phyloP scores from a whole-genome alignment of 2,888 invertebrate species.

The Parasteatoda lunata region DNA sequence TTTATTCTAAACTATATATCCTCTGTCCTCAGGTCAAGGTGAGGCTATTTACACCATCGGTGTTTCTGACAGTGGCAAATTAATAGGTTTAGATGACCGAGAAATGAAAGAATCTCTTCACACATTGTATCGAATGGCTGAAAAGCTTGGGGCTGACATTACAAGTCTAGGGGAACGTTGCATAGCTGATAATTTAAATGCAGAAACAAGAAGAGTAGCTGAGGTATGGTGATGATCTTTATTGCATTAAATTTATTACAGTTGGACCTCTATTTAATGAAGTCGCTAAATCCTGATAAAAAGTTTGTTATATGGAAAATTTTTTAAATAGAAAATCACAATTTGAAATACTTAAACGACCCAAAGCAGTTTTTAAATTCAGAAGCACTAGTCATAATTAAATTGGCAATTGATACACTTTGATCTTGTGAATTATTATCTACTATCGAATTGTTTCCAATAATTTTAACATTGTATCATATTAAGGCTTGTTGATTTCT shows the following conservation, averaged over 20 bases:
- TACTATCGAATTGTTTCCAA: no score
- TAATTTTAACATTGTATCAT: no score
- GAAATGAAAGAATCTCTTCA: constrained; percentile 91
- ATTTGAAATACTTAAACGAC: no score
- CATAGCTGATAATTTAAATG: constrained; percentile 72
- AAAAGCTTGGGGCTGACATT: constrained; percentile 85
- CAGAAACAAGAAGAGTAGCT: constrained; percentile 72
- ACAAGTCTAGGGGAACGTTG: constrained; percentile 83
- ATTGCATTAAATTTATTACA: not conserved
- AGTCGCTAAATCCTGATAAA: no score
- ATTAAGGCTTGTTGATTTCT: no score
- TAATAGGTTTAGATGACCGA: constrained; percentile 83
- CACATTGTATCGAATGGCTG: constrained; percentile 91
- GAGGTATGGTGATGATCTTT: constrained; percentile 71
- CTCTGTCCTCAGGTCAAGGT: constrained; percentile 81
- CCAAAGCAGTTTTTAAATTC: no score
- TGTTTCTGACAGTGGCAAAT: constrained; percentile 80
- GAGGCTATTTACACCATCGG: constrained; percentile 98
- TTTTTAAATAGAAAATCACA: no score
- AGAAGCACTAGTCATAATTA: no score
- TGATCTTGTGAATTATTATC: no score
- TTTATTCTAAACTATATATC: not conserved
- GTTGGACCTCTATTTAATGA: not conserved
- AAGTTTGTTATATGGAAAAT: no score
- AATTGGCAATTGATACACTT: no score